These are phyloP conservation scores for Conomelus anceps DNA, from an alignment of 2,888 invertebrate species.

Conservation along the genomic window DNA sequence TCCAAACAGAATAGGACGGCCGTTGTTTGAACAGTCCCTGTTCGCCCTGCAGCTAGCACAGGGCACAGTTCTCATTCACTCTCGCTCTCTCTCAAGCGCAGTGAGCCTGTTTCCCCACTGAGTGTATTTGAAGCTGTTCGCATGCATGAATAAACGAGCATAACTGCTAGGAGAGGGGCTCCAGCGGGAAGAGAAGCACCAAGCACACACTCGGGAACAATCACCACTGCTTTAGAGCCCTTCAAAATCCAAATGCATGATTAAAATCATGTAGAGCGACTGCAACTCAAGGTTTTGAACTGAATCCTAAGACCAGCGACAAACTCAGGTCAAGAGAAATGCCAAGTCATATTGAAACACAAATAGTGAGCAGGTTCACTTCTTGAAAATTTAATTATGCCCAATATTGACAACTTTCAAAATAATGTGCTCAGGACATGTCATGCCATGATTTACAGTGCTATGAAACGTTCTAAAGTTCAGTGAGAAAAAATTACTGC, in stretches of 20 bases:
- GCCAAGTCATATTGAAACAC: too few relatives aligned
- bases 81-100: not conserved
- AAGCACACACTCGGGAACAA: not conserved
- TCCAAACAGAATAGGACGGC: not conserved
- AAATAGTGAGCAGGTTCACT: not conserved
- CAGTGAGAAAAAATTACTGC: too few relatives aligned
- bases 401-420: too few relatives aligned
- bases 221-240: not conserved
- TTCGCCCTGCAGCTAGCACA: not conserved
- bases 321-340: not conserved
- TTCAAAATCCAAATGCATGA: not conserved
- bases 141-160: not conserved
- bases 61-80: not conserved
- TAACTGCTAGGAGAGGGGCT: not conserved
- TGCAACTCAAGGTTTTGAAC: not conserved
- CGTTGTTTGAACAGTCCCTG: not conserved
- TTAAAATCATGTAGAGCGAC: not conserved
- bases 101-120: not conserved
- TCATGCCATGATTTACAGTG: too few relatives aligned
- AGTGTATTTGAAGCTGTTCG: not conserved
- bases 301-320: not conserved
- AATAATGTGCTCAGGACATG: too few relatives aligned
- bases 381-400: too few relatives aligned
- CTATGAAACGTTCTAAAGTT: too few relatives aligned
- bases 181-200: too few relatives aligned